Evolutionary conservation across 2,113 vertebrate species (phyloP), one percentile per base, ranked within the genome.

Genomic region (Sterna hirundo): DNA sequence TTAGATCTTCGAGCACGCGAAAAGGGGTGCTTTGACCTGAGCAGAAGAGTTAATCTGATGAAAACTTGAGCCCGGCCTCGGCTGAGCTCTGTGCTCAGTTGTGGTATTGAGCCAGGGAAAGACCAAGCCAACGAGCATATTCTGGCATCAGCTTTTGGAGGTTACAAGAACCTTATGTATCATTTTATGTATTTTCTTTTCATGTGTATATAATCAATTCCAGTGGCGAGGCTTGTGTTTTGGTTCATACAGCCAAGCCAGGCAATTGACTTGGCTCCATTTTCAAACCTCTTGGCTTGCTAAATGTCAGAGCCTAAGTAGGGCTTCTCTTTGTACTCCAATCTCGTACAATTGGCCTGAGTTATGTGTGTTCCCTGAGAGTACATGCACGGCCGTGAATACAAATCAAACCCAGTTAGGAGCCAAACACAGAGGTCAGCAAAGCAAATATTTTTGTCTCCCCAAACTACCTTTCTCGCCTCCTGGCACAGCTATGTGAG

Each of bases 141-240:
- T 91, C 91, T 95, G 97, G 95, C 93, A 86, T 88, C 88, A 34
- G 70, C 85, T 96, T 42, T 58, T 79, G 81, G 90, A 82, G 94
- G 96, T 96, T 97, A 97, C 96, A 96, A 96, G 93, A 97, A 96
- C 96, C 90, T 96, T 97, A 97, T 96, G 94, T 96, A 97, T 96
- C 93, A 90, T 94, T 97, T 97, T 81, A 93, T 97, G 84, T 95
- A 95, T 97, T 97, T 96, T 97, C 86, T 97, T 97, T 97, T 97
- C 96, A 97, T 97, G 96, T 96, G 92, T 80, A 84, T 96, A 77
- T 97, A 97, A 97, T 97, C 96, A 95, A 92, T 96, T 96, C 93
- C 96, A 97, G 95, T 96, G 96, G 94, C 94, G 42, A 93, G 95
- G 85, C 65, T 88, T 58, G 90, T 97, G 96, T 97, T 97, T 97